Percentiles rank a stretch among this genome's conserved stretches.
Evolutionary conservation across 2,113 vertebrate species (phyloP).

Genomic region (Cyanoderma ruficeps): DNA sequence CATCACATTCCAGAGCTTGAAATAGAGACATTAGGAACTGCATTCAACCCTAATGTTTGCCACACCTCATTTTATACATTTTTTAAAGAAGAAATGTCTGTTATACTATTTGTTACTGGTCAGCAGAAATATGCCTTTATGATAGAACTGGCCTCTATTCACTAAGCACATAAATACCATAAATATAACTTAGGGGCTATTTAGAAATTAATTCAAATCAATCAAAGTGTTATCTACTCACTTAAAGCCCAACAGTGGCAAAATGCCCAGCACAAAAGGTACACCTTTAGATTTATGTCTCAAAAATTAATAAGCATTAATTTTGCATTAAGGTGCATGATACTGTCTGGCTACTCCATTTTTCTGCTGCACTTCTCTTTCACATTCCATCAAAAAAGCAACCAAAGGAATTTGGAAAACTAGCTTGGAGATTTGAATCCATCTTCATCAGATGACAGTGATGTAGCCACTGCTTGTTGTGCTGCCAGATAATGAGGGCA

Average conservation of each 20-base stretch:
- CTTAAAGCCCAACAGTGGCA: not conserved
- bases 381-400: not conserved
- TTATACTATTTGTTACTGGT: not conserved
- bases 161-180: not conserved
- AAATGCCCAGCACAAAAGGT: not conserved
- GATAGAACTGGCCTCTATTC: not conserved
- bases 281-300: not conserved
- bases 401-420: not conserved
- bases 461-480: not conserved
- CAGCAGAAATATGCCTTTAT: not conserved
- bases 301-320: not conserved
- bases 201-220: not conserved
- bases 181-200: not conserved
- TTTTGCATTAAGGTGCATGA: not conserved
- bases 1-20: not conserved
- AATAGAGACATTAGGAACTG: not conserved
- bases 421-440: not conserved
- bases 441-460: not conserved
- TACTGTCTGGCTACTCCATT: not conserved
- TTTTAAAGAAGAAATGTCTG: not conserved
- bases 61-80: not conserved
- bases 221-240: not conserved
- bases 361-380: not conserved
- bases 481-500: not conserved
- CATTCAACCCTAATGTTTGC: not conserved